Conservation (phyloP, 92 coral and sea anemone species). For the Heteractis magnifica region DNA sequence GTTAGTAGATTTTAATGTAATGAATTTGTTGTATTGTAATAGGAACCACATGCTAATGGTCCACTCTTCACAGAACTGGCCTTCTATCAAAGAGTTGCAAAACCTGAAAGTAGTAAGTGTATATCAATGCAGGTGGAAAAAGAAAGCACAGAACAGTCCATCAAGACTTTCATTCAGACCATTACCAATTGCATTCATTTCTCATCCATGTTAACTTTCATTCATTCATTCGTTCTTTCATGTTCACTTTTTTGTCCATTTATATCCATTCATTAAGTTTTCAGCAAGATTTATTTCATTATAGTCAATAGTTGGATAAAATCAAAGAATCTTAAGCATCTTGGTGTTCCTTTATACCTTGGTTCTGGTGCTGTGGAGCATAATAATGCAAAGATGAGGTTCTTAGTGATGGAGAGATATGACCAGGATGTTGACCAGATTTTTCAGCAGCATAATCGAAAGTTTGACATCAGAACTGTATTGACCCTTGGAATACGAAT, state of each 20-base stretch:
- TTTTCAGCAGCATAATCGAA: constrained; percentile 51
- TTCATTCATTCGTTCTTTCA: background rate
- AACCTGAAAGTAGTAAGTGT: constrained; percentile 71
- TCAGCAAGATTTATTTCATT: background rate
- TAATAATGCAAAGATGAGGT: constrained; percentile 70
- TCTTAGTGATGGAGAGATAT: constrained; percentile 94
- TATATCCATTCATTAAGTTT: no score
- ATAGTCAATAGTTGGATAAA: constrained; percentile 83
- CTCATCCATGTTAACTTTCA: background rate
- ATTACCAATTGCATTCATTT: no score
- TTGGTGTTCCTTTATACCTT: constrained; percentile 85
- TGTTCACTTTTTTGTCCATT: background rate
- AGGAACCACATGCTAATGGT: constrained; percentile 98
- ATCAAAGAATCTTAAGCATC: constrained; percentile 76
- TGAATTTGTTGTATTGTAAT: background rate
- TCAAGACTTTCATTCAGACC: no score
- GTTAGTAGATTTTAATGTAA: no score
- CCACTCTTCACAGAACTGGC: constrained; percentile 97
- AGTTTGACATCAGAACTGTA: constrained; percentile 79
- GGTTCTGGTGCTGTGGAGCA: constrained; percentile 87
- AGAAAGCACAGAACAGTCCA: no score
- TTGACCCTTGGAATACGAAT: constrained; percentile 81
- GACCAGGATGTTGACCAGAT: constrained; percentile 89
- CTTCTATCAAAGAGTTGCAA: constrained; percentile 93
- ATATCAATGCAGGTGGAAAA: background rate